phyloP scores from a whole-genome alignment of 2,797 vertebrate genomes.

The Chromobotia macracanthus region DNA sequence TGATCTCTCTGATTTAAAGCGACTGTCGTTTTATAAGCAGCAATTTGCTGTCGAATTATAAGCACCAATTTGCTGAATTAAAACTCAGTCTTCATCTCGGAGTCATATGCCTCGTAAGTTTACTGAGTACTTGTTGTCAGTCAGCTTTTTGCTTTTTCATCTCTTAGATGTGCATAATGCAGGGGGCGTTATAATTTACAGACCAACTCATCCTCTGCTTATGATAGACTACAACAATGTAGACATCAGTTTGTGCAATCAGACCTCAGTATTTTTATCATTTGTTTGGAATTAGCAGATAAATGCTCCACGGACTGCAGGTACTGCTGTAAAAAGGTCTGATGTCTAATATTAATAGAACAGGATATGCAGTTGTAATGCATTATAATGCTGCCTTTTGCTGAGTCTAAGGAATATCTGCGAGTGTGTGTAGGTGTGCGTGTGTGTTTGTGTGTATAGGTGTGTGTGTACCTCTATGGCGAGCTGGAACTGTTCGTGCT shows the following conservation, averaged over 20 bases:
- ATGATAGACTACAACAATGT: neutral
- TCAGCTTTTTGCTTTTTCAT: slow-evolving; percentile 20
- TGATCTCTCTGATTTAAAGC: slow-evolving; percentile 44
- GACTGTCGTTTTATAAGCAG: no score
- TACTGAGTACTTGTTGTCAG: slow-evolving; percentile 11
- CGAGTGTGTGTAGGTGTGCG: neutral
- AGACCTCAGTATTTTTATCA: neutral
- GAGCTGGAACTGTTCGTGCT: slow-evolving; percentile 96
- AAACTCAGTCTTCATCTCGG: slow-evolving; percentile 30
- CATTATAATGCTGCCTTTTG: neutral
- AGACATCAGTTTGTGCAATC: neutral
- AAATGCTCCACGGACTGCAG: neutral
- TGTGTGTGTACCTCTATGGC: slow-evolving; percentile 88
- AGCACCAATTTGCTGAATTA: slow-evolving; percentile 53
- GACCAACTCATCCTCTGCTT: neutral
- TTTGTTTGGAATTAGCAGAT: neutral
- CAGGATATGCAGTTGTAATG: neutral
- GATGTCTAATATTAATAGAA: slow-evolving; percentile 19
- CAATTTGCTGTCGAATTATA: slow-evolving; percentile 52
- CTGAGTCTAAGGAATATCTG: slow-evolving; percentile 4
- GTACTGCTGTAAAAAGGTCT: slow-evolving; percentile 9
- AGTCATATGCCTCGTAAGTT: slow-evolving; percentile 21
- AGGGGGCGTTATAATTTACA: neutral
- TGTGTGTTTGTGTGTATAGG: no score
- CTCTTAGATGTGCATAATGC: neutral